Evolutionary conservation across 2,113 vertebrate genomes (phyloP).

Genomic region (Vimba vimba): DNA sequence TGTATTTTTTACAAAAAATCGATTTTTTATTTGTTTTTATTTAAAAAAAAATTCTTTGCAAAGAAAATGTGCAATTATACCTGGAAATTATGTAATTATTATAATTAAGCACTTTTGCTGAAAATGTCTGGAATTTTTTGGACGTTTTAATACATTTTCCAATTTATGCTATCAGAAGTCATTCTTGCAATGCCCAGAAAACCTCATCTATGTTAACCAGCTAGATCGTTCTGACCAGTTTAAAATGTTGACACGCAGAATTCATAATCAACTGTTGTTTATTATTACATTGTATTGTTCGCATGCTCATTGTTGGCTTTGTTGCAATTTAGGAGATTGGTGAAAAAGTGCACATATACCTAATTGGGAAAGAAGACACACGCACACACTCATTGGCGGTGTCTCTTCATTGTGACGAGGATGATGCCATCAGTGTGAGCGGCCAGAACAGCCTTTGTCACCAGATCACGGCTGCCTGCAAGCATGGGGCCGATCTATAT

Average conservation of each 20-base stretch:
- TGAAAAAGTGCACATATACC: slow-evolving; percentile 96
- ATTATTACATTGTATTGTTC: not conserved
- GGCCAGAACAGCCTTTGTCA: slow-evolving; percentile 98
- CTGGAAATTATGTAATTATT: not conserved
- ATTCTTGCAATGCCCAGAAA: no score
- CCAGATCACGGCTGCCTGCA: slow-evolving; percentile 98
- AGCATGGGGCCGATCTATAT: slow-evolving; percentile 92
- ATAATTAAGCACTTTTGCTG: no score
- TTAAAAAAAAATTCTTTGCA: not conserved
- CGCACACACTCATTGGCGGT: slow-evolving; percentile 94
- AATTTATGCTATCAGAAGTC: no score
- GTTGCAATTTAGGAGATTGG: slow-evolving; percentile 86
- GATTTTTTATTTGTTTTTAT: not conserved
- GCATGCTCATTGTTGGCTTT: not conserved
- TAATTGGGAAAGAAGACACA: slow-evolving; percentile 95
- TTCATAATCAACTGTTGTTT: not conserved
- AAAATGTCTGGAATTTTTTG: no score
- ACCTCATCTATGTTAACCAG: no score
- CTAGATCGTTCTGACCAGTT: not conserved
- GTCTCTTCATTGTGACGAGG: slow-evolving; percentile 93
- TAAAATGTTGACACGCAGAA: not conserved
- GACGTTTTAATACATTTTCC: no score
- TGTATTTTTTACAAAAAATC: no score
- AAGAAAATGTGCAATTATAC: not conserved
- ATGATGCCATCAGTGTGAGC: slow-evolving; percentile 91